Base-by-base conservation (phyloP, 2,113 vertebrate genomes). In the Equus przewalskii region DNA sequence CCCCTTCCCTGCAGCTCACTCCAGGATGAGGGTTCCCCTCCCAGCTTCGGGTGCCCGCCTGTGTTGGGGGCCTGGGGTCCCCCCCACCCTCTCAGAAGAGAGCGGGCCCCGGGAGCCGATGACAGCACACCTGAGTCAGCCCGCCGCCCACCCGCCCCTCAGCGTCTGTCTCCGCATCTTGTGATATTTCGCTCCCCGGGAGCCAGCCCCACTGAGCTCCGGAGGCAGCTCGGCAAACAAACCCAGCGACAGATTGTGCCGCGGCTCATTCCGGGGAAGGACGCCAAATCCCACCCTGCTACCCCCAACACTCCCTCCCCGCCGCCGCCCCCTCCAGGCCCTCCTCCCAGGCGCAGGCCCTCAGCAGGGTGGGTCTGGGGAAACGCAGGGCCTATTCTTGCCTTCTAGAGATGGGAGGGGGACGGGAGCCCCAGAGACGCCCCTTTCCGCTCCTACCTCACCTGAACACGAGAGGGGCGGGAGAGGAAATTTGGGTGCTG, bases 211-310 rank as follows among this genome's bases (percentile, higher is more conserved):
- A 92, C 97, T 49, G 97, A 82, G 97, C 97, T 98, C 98, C 99
- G 98, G 99, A 99, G 99, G 98, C 99, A 98, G 98, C 96, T 98
- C 98, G 97, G 99, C 98, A 99, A 99, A 99, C 98, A 98, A 98
- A 98, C 95, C 91, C 97, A 80, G 97, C 98, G 98, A 98, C 99
- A 99, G 98, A 98, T 98, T 97, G 98, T 96, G 98, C 98, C 88
- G 98, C 98, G 89, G 97, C 97, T 98, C 98, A 98, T 98, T 97
- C 98, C 98, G 97, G 98, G 98, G 97, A 98, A 97, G 96, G 96
- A 93, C 97, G 97, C 96, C 97, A 98, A 97, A 97, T 95, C 98
- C 96, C 97, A 98, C 97, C 98, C 96, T 82, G 95, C 96, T 91
- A 93, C 92, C 94, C 97, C 93, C 94, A 88, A 87, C 96, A 94